These are phyloP conservation scores for Troides oblongomaculatus DNA, from an alignment of 2,888 invertebrate species.

Conservation along the genomic window DNA sequence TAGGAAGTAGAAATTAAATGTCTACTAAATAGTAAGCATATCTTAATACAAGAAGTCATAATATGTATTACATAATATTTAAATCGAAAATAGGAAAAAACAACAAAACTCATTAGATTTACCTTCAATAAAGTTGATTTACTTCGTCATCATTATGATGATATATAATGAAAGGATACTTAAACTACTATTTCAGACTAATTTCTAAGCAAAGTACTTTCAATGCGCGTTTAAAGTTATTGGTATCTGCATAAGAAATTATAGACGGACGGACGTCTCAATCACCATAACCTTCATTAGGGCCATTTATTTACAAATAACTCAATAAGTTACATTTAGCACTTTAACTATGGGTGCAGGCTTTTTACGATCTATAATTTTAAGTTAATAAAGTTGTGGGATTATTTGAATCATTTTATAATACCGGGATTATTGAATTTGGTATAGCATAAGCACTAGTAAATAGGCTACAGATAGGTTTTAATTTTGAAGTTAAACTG, in stretches of 20 bases:
- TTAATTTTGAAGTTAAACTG: no score
- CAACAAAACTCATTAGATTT: not conserved
- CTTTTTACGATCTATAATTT: slow-evolving; percentile 53
- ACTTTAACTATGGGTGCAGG: slow-evolving; percentile 9
- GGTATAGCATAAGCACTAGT: not conserved
- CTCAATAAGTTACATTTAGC: slow-evolving; percentile 58
- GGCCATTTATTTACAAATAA: slow-evolving; percentile 54
- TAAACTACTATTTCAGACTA: slow-evolving; percentile 12
- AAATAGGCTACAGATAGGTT: not conserved
- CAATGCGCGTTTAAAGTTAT: slow-evolving; percentile 34
- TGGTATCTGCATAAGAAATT: slow-evolving; percentile 43
- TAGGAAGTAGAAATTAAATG: no score
- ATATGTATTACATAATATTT: no score
- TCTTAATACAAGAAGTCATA: not conserved
- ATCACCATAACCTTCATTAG: slow-evolving; percentile 39
- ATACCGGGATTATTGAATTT: not conserved
- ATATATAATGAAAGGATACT: slow-evolving; percentile 14
- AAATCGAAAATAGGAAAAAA: not conserved
- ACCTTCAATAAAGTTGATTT: not conserved
- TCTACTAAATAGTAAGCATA: no score
- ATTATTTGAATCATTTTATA: slow-evolving; percentile 42
- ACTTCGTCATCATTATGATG: not conserved
- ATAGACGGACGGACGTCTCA: slow-evolving; percentile 42
- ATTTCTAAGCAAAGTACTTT: slow-evolving; percentile 21
- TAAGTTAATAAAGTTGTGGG: slow-evolving; percentile 42